Evolutionary conservation across 2,888 invertebrate species (phyloP).

Genomic region (Teinopalpus imperialis): DNA sequence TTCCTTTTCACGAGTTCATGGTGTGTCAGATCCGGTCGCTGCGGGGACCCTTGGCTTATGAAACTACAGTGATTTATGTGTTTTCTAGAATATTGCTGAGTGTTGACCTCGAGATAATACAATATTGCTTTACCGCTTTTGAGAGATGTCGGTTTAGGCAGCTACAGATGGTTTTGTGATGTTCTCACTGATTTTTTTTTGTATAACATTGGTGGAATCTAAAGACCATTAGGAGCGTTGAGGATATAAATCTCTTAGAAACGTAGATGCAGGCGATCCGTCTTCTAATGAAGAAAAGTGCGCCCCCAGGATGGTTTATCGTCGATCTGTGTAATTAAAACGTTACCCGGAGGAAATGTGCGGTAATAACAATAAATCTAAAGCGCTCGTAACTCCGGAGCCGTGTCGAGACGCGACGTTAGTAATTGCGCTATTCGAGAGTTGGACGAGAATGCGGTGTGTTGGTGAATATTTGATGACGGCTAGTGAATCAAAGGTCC

Average conservation of each 20-base stretch:
- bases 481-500: constrained; percentile 51
- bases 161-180: neutral
- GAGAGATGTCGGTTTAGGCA: neutral
- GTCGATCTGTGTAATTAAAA: constrained; percentile 81
- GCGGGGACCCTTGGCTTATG: constrained; percentile 53
- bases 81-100: constrained; percentile 45
- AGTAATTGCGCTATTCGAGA: constrained; percentile 52
- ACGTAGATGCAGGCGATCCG: constrained; percentile 60
- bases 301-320: constrained; percentile 78
- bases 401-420: constrained; percentile 48
- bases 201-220: constrained; percentile 33
- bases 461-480: constrained; percentile 54
- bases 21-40: constrained; percentile 54
- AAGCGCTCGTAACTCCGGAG: constrained; percentile 49
- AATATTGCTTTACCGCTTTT: constrained; percentile 14
- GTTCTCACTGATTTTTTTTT: neutral
- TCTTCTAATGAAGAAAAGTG: constrained; percentile 82
- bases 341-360: constrained; percentile 80
- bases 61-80: constrained; percentile 23
- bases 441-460: constrained; percentile 41
- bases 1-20: constrained; percentile 61
- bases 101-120: constrained; percentile 40
- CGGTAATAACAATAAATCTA: constrained; percentile 80
- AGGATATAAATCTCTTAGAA: constrained; percentile 59
- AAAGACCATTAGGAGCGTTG: constrained; percentile 54